Percentiles rank a stretch among this genome's conserved stretches.
phyloP scores from a whole-genome alignment of 2,113 vertebrate genomes.

The Blennius ocellaris region DNA sequence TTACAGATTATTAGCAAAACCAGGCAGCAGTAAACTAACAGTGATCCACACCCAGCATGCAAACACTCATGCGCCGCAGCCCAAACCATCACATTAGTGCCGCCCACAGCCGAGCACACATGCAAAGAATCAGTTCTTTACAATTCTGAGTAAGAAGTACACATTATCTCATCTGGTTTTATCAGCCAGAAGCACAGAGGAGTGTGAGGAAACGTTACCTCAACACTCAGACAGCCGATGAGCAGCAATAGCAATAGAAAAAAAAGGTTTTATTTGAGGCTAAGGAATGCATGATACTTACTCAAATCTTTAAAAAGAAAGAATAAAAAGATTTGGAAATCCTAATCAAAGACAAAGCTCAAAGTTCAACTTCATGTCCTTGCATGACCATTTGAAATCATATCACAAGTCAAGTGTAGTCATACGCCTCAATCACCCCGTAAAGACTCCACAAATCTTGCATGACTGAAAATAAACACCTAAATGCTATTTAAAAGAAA shows the following conservation, averaged over 20 bases:
- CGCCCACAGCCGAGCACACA: conserved; percentile 19
- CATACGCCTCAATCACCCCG: conserved; percentile 1
- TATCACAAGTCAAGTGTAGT: not conserved
- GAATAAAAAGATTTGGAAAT: conserved; percentile 5
- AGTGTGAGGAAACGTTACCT: conserved; percentile 50
- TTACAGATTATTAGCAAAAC: conserved; percentile 43
- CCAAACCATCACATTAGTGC: not conserved
- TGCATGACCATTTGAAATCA: conserved; percentile 14
- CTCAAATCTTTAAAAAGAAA: conserved; percentile 26
- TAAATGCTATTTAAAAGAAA: conserved; percentile 17
- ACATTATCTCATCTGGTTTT: conserved; percentile 54
- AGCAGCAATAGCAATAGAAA: conserved; percentile 12
- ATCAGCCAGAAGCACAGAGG: conserved; percentile 40
- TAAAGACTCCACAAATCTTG: not conserved
- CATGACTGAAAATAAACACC: not conserved
- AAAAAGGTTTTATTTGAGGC: conserved; percentile 29
- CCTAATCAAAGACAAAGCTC: conserved; percentile 6
- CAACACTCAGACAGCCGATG: conserved; percentile 43
- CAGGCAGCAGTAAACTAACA: conserved; percentile 42
- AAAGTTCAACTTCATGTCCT: conserved; percentile 6
- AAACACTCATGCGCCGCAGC: not conserved
- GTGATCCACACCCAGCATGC: conserved; percentile 16
- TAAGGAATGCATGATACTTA: conserved; percentile 6
- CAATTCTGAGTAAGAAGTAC: conserved; percentile 21
- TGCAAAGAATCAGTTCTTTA: conserved; percentile 17